A percentile compares a stretch with the other conserved stretches of the same genome.
Evolutionary conservation across 2,888 invertebrate species (phyloP).

Genomic region (Microplitis deprimator): DNA sequence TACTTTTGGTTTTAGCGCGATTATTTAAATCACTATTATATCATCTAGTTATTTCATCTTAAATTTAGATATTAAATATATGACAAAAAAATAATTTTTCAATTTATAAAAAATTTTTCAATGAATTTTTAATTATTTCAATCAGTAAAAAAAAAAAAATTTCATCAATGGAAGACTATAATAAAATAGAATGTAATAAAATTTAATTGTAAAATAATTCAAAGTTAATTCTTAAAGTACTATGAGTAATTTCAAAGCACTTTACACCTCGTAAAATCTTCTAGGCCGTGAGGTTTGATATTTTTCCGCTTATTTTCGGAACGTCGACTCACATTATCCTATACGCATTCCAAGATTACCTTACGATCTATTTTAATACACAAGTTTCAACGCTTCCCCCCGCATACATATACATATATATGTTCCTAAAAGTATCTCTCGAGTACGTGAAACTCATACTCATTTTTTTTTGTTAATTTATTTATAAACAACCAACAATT

Average conservation of each 20-base stretch:
- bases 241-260: constrained; percentile 31
- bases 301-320: constrained; percentile 65
- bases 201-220: neutral
- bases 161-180: too few species aligned
- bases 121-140: too few species aligned
- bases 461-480: constrained; percentile 16
- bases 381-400: constrained; percentile 9
- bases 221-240: neutral
- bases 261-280: constrained; percentile 38
- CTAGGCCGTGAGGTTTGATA: constrained; percentile 54
- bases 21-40: neutral
- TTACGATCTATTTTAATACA: constrained; percentile 66
- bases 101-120: neutral
- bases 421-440: constrained; percentile 12
- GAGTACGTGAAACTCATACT: constrained; percentile 22
- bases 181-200: neutral
- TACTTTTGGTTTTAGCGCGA: neutral
- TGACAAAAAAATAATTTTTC: neutral
- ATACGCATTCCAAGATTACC: constrained; percentile 65
- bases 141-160: too few species aligned
- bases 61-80: neutral
- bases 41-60: too few species aligned
- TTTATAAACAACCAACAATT: constrained; percentile 5
- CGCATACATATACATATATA: too few species aligned
- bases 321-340: constrained; percentile 65